Evolutionary conservation across 2,797 vertebrate species (phyloP).

Genomic region (Glyptemys insculpta): DNA sequence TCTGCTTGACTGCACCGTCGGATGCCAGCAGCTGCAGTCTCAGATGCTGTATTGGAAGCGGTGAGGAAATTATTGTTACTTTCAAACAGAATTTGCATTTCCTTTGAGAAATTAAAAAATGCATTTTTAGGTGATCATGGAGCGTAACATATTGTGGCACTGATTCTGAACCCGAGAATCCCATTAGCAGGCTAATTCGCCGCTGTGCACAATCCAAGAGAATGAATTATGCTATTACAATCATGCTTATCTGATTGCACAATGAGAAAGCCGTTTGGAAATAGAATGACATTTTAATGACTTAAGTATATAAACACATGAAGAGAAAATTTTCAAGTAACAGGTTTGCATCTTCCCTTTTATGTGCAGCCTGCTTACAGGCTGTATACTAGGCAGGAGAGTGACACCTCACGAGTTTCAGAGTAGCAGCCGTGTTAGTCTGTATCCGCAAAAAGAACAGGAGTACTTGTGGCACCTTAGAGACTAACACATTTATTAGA

Average conservation of each 20-base stretch:
- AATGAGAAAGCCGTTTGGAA: neutral
- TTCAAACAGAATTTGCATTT: accelerated
- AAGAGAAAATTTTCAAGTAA: neutral
- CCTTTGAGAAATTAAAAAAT: neutral
- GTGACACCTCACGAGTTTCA: accelerated
- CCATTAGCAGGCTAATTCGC: neutral
- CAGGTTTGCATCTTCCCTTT: neutral
- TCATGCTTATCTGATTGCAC: neutral
- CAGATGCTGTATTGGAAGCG: neutral
- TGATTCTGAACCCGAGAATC: neutral
- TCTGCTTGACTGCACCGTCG: accelerated
- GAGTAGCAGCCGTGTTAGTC: no score
- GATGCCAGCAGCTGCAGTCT: neutral
- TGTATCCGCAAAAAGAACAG: no score
- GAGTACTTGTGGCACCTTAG: no score
- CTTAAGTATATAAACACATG: accelerated
- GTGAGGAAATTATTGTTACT: neutral
- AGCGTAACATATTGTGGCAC: accelerated
- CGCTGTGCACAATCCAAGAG: accelerated
- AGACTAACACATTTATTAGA: no score
- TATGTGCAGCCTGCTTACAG: accelerated
- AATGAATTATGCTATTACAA: accelerated
- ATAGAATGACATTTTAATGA: neutral
- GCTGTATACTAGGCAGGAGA: accelerated
- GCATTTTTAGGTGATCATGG: accelerated